Base-by-base conservation (phyloP, 2,888 invertebrate species). In the Eurytoma californica region DNA sequence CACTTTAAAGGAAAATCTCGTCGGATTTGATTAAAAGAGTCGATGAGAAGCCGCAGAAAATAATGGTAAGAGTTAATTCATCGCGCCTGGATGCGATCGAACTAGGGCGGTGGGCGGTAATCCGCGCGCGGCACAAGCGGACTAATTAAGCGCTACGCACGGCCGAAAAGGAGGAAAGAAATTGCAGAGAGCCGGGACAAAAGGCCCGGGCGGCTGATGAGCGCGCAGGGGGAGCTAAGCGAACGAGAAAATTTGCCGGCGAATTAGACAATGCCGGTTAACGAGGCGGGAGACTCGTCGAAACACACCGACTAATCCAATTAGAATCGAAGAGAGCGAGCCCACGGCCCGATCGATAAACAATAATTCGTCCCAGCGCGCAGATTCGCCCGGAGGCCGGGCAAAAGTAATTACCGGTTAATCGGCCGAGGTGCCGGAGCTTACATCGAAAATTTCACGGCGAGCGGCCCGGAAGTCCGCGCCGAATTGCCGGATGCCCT, bases 321-420 rank as follows among this genome's bases (percentile, higher is more conserved):
- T 75, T 49, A 65, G 68, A 70, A 53, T 68, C 30, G 70, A 57
- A 61, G 53, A 69, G 13, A 28, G 53, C 51, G 39, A 7, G 14
- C 51, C 30, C 61, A 18, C 61, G 57, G 39, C 7, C 16, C 81
- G 83, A 86, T 86, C 86, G 84, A 86, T 86, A 85, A 85, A 84
- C 85, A 84, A 86, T 82, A 83, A 73, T 78, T 78, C 53, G 77
- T 84, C 81, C 84, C 39, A 18, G 16, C 55, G n/a, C 13, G 12
- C 28, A 60, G 28, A 30, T 60, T 16, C 51, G 14, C 51, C 30
- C 61, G 39, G 16, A n/a, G n/a, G 39, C n/a, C 47, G 81, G 82
- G 80, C 77, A 83, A 85, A 84, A 79, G 83, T 82, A 84, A 85
- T 85, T 84, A 84, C 82, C 82, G 39, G 84, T 83, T 85, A 84